Evolutionary conservation across 2,797 vertebrate genomes (phyloP).

Genomic region (Bovichtus diacanthus): DNA sequence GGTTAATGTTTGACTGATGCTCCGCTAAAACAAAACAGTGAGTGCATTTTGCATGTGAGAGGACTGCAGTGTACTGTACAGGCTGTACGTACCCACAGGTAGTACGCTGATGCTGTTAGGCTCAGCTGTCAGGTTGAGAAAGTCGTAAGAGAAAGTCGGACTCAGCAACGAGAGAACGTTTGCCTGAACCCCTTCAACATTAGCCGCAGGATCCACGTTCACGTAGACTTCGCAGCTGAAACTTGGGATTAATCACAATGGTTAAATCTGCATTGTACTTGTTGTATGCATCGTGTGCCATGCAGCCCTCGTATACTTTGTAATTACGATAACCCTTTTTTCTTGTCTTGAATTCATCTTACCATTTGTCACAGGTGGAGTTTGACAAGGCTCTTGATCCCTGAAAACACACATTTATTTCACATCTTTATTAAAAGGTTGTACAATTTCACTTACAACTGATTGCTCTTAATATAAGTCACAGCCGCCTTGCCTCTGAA

Average conservation of each 20-base stretch:
- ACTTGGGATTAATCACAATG: conserved; percentile 52
- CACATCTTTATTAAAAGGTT: conserved; percentile 1
- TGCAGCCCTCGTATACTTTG: not conserved
- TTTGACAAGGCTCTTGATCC: not conserved
- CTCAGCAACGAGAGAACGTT: conserved; percentile 56
- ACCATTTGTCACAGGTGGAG: conserved; percentile 53
- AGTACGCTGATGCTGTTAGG: conserved; percentile 53
- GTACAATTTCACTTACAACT: not conserved
- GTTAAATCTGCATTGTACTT: not conserved
- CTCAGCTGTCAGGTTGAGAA: conserved; percentile 56
- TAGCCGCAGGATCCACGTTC: conserved; percentile 58
- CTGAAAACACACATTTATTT: conserved; percentile 44
- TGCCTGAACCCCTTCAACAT: conserved; percentile 66
- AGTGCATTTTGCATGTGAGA: not conserved
- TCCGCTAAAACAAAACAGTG: not conserved
- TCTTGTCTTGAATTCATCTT: conserved; percentile 28
- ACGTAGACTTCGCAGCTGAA: conserved; percentile 69
- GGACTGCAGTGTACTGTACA: not conserved
- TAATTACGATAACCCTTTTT: not conserved
- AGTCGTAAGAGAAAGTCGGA: conserved; percentile 28
- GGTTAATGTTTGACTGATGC: conserved; percentile 15
- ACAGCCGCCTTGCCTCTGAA: not conserved
- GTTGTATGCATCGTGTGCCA: not conserved
- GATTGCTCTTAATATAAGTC: not conserved
- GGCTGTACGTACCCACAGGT: conserved; percentile 73